Evolutionary conservation across 2,797 vertebrate species (phyloP), one percentile per base, ranked within the genome.

Genomic region (Podarcis lilfordi): DNA sequence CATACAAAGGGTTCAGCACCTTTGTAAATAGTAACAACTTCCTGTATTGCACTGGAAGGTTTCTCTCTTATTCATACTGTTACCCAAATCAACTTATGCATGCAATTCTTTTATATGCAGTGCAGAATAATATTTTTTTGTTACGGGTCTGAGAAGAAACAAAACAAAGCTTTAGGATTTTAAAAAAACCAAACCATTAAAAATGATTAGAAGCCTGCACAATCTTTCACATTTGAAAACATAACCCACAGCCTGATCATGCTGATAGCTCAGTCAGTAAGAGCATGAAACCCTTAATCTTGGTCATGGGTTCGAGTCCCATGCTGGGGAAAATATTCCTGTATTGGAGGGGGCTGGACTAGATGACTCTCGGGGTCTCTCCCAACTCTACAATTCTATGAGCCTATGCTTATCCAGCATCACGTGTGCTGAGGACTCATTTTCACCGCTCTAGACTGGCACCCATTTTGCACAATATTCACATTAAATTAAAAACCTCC

Each of bases 1-100:
- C 45, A 45, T 45, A 10, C 0, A 0, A 35, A 85, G 35, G 61
- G 10, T 71, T 27, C 27, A 45, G 8, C 11, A 6, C 59, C 25
- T 7, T 64, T 27, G 71, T 83, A n/a, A 77, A 66, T 55, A 45
- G 10, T 37, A 37, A 43, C 7, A 40, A 11, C 13, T 7, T 82
- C 37, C 23, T 66, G 64, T 19, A 9, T 19, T 29, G n/a, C 5
- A 71, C 50, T 21, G 32, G 40, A 45, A 74, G 11, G 9, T 21
- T 35, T 55, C 40, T 4, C 35, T 32, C 6, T 21, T 32, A 32
- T 59, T 8, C 7, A 72, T 32, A 64, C 21, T 8, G 21, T 27
- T 50, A 81, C 59, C 59, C 25, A 81, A 82, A 66, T 68, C 61
- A 15, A 7, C 37, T 40, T 15, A 69, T 69, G 5, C 37, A 15